phyloP scores from a whole-genome alignment of 2,888 invertebrate species.

The Hypselothyrea guttata region DNA sequence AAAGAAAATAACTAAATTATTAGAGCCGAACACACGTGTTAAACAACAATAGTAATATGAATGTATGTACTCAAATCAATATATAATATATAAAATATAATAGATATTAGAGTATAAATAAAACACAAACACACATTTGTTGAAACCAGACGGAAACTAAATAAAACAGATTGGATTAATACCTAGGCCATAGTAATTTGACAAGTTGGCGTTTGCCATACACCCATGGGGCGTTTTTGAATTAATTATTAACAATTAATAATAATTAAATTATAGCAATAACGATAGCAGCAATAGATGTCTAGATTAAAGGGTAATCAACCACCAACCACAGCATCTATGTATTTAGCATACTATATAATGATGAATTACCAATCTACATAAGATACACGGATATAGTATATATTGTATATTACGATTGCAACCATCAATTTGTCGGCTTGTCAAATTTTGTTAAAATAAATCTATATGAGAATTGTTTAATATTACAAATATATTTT shows the following conservation, averaged over 20 bases:
- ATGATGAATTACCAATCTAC: conserved; percentile 35
- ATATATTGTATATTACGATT: conserved; percentile 59
- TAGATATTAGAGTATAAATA: conserved; percentile 3
- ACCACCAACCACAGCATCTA: conserved; percentile 50
- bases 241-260: conserved; percentile 18
- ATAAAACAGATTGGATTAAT: conserved; percentile 28
- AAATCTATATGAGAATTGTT: conserved; percentile 65
- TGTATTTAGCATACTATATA: conserved; percentile 51
- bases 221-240: conserved; percentile 40
- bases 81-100: conserved; percentile 26
- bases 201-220: conserved; percentile 36
- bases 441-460: conserved; percentile 70
- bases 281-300: conserved; percentile 60
- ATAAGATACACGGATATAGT: conserved; percentile 10
- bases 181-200: conserved; percentile 52
- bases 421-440: conserved; percentile 56
- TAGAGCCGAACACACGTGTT: conserved; percentile 71
- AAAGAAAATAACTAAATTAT: conserved; percentile 59
- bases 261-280: conserved; percentile 51
- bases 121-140: conserved; percentile 50
- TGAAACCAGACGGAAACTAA: conserved; percentile 50
- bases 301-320: conserved; percentile 62
- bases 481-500: conserved; percentile 60
- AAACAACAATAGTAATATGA: conserved; percentile 57
- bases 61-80: conserved; percentile 45